Evolutionary conservation across 2,888 invertebrate genomes (phyloP).

Genomic region (Sisyra nigra): DNA sequence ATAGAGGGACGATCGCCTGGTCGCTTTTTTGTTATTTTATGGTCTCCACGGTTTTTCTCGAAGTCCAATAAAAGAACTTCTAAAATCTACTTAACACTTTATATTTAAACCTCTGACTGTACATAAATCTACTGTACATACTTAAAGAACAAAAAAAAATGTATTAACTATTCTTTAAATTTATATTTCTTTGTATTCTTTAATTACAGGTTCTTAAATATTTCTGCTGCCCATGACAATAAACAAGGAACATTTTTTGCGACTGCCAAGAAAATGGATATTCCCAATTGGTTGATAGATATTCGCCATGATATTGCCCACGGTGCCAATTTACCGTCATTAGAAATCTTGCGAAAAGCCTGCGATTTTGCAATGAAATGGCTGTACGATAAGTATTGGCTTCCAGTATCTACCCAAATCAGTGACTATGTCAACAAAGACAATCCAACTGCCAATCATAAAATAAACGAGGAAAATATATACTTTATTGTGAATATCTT

Average conservation of each 20-base stretch:
- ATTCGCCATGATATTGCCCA: slow-evolving; percentile 67
- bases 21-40: no score
- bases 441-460: slow-evolving; percentile 18
- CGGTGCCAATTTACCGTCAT: slow-evolving; percentile 45
- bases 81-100: no score
- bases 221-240: slow-evolving; percentile 22
- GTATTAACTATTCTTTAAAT: no score
- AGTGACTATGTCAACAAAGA: slow-evolving; percentile 26
- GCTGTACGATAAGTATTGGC: slow-evolving; percentile 53
- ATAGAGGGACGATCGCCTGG: no score
- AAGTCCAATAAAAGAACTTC: no score
- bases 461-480: slow-evolving; percentile 21
- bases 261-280: slow-evolving; percentile 43
- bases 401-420: slow-evolving; percentile 32
- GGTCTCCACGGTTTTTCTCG: no score
- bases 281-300: slow-evolving; percentile 68
- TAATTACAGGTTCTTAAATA: slow-evolving; percentile 23
- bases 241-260: slow-evolving; percentile 27
- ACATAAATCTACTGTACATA: slow-evolving; percentile 4
- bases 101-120: no score
- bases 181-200: slow-evolving; percentile 1
- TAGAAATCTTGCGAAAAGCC: slow-evolving; percentile 44
- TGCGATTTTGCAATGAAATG: slow-evolving; percentile 45
- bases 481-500: slow-evolving; percentile 26
- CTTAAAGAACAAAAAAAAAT: not conserved